A percentile compares a stretch with the other conserved stretches of the same genome.
Evolutionary conservation across 2,888 invertebrate genomes (phyloP).

Genomic region (Alloplasta piceator): DNA sequence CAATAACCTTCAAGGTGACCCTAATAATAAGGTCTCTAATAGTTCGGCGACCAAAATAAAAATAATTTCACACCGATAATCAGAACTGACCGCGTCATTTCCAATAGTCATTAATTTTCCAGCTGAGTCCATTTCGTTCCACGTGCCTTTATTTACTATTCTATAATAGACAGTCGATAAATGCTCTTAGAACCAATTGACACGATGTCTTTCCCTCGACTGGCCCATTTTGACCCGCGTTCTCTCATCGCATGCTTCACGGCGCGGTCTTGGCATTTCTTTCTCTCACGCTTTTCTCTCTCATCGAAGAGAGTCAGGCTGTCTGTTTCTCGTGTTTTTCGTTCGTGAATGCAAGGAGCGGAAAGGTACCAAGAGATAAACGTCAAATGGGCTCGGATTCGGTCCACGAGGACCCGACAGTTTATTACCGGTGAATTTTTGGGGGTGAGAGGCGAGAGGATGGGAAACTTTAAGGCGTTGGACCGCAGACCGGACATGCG

Average conservation of each 20-base stretch:
- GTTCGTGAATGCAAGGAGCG: constrained; percentile 25
- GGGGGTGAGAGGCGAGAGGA: constrained; percentile 20
- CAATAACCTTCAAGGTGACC: too few relatives aligned
- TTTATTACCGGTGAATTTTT: constrained; percentile 67
- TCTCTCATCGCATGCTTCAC: neutral
- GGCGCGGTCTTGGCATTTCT: constrained; percentile 10
- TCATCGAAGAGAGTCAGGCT: constrained; percentile 19
- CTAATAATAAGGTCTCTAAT: too few relatives aligned
- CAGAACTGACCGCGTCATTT: too few relatives aligned
- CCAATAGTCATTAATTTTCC: too few relatives aligned
- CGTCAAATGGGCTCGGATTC: constrained; percentile 48
- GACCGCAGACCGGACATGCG: constrained; percentile 32
- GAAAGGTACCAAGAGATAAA: constrained; percentile 32
- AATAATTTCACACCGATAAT: too few relatives aligned
- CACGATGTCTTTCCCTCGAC: too few relatives aligned
- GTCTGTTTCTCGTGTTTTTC: constrained; percentile 23
- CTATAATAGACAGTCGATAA: too few relatives aligned
- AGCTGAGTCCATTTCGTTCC: too few relatives aligned
- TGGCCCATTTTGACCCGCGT: too few relatives aligned
- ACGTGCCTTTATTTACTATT: too few relatives aligned
- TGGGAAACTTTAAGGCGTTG: constrained; percentile 38
- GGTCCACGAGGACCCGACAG: constrained; percentile 40
- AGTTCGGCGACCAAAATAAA: too few relatives aligned
- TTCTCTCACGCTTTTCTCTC: constrained; percentile 37
- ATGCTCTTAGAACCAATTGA: too few relatives aligned